These are phyloP conservation scores for Pipistrellus pipistrellus DNA, from an alignment of 2,797 vertebrate genomes.

Conservation along the genomic window DNA sequence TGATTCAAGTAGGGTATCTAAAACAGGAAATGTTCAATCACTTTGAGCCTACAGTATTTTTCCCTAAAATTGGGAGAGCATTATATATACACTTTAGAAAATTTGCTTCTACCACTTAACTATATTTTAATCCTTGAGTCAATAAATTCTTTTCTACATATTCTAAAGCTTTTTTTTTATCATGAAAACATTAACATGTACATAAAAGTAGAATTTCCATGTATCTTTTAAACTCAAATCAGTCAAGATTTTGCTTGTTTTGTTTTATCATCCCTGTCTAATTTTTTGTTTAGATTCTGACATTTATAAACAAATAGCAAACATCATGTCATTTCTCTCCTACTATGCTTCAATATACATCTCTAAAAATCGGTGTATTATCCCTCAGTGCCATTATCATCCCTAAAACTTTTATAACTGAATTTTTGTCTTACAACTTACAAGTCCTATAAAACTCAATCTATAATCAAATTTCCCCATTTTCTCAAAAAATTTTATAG, in stretches of 20 bases:
- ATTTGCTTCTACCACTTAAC: background rate
- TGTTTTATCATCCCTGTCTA: background rate
- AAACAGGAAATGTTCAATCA: background rate
- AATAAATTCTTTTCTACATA: slow-evolving; percentile 18
- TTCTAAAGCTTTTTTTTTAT: background rate
- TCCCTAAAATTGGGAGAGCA: background rate
- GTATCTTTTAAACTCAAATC: background rate
- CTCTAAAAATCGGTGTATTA: background rate
- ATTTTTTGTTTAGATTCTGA: background rate
- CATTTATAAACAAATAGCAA: background rate
- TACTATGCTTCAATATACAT: background rate
- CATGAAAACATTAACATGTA: background rate
- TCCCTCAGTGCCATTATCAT: background rate
- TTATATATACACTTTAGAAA: background rate
- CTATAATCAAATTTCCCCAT: background rate
- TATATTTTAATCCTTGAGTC: background rate
- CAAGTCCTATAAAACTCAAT: background rate
- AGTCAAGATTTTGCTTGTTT: background rate
- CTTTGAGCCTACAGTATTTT: background rate
- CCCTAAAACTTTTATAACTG: background rate
- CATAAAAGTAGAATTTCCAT: slow-evolving; percentile 6
- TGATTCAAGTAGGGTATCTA: background rate
- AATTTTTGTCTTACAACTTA: background rate
- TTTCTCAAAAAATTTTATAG: background rate
- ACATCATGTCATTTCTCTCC: background rate